Evolutionary conservation across 2,797 vertebrate genomes (phyloP).

Genomic region (Luscinia luscinia): DNA sequence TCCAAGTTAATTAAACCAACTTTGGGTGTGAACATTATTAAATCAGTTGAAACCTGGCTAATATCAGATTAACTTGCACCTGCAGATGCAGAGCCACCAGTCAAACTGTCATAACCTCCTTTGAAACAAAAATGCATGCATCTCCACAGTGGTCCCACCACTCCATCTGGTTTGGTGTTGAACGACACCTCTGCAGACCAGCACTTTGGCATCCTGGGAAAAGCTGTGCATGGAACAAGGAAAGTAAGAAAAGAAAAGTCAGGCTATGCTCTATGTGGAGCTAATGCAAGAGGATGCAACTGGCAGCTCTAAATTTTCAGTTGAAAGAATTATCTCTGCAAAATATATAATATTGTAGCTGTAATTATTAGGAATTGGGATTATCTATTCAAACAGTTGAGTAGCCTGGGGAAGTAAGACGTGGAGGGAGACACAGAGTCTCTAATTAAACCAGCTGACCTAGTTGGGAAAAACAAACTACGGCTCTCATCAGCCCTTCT

Average conservation of each 20-base stretch:
- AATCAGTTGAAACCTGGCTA: slow-evolving; percentile 35
- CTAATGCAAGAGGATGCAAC: not conserved
- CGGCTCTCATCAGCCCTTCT: not conserved
- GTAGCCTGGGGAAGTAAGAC: slow-evolving; percentile 19
- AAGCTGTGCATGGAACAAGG: not conserved
- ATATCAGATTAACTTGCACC: slow-evolving; percentile 31
- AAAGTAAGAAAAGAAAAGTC: not conserved
- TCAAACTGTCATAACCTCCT: slow-evolving; percentile 9
- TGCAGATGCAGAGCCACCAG: not conserved
- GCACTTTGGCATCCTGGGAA: not conserved
- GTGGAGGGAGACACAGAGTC: not conserved
- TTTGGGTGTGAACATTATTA: slow-evolving; percentile 41
- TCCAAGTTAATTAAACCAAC: slow-evolving; percentile 55
- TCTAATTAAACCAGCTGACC: slow-evolving; percentile 53
- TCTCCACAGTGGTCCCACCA: not conserved
- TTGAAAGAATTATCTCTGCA: not conserved
- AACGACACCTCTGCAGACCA: not conserved
- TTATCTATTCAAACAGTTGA: slow-evolving; percentile 49
- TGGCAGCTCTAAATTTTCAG: slow-evolving; percentile 8
- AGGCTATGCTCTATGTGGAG: not conserved
- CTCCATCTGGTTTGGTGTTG: not conserved
- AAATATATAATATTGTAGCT: slow-evolving; percentile 28
- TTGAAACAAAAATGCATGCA: not conserved
- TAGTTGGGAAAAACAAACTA: slow-evolving; percentile 26
- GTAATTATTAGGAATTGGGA: slow-evolving; percentile 53